phyloP scores from a whole-genome alignment of 2,888 invertebrate genomes.

The Mythimna ferrago region DNA sequence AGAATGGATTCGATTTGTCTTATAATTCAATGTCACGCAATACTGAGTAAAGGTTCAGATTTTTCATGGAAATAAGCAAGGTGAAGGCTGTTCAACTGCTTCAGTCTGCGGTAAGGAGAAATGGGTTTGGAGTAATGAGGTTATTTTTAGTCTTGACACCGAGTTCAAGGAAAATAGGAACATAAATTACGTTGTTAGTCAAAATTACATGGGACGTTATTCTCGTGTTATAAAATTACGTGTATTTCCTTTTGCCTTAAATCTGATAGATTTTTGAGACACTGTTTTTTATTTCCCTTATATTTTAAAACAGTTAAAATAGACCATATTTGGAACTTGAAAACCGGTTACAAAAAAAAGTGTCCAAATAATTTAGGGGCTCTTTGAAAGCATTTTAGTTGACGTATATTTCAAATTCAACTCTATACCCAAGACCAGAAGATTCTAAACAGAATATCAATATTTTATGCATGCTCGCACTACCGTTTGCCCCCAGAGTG shows the following conservation, averaged over 20 bases:
- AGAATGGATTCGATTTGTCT: constrained; percentile 51
- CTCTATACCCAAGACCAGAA: background rate
- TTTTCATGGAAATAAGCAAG: constrained; percentile 61
- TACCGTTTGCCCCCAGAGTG: constrained; percentile 68
- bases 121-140: constrained; percentile 33
- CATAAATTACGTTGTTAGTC: constrained; percentile 16
- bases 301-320: background rate
- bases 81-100: constrained; percentile 52
- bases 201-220: constrained; percentile 19
- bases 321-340: constrained; percentile 5
- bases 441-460: constrained; percentile 15
- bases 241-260: background rate
- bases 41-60: constrained; percentile 51
- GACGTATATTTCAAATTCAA: constrained; percentile 6
- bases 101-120: constrained; percentile 30
- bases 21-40: constrained; percentile 67
- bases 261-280: background rate
- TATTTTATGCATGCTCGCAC: constrained; percentile 37
- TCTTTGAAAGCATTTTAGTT: background rate
- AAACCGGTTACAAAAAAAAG: constrained; percentile 7
- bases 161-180: constrained; percentile 22
- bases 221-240: constrained; percentile 12
- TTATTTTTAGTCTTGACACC: constrained; percentile 24
- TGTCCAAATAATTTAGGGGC: background rate
- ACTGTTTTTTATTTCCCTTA: background rate